Evolutionary conservation across 92 coral and sea anemone species (phyloP), one percentile per base, ranked within the genome.

Genomic region (Heteractis magnifica): DNA sequence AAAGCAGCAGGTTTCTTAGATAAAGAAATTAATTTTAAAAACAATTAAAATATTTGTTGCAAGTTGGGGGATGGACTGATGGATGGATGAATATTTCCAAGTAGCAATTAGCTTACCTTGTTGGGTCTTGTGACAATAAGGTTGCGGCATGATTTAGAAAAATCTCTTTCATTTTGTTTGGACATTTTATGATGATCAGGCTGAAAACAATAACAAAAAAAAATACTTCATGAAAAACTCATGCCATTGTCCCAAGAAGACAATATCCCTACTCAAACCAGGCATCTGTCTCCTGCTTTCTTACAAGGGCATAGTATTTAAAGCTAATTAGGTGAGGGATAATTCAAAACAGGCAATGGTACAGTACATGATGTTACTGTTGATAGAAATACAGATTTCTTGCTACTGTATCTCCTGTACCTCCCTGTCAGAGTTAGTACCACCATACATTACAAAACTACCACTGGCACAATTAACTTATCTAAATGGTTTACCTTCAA

Each of bases 1-100:
- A 96, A 76, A 26, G 98, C 94, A 20, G 89, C 94, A 16, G 99
- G 99, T 88, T 92, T 96, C 99, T 96, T 52, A 10, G 41, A 60
- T 49, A 18, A 83, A 10, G 70, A 76, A 9, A 59, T 6, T 52
- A 23, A 26, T 5, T 53, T 23, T 34, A 26, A 12, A 80, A 26
- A 56, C 52, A 52, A 70, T 13, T 8, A 12, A 19, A 62, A 71
- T 6, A 16, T 16, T 26, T 4, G 3, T 3, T 21, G n/a, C 8
- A 68, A 3, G 73, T 26, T 23, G 49, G 49, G 4, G 15, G 12
- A 68, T 68, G 20, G 7, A 62, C n/a, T 1, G 20, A 62, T 62
- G 70, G 70, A 62, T 62, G 70, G 70, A 62, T 62, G 26, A 23
- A 18, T 62, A 6, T 8, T 19, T 6, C 15, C 44, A 79, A 79